phyloP scores from a whole-genome alignment of 2,797 vertebrate species.

The Parambassis ranga region DNA sequence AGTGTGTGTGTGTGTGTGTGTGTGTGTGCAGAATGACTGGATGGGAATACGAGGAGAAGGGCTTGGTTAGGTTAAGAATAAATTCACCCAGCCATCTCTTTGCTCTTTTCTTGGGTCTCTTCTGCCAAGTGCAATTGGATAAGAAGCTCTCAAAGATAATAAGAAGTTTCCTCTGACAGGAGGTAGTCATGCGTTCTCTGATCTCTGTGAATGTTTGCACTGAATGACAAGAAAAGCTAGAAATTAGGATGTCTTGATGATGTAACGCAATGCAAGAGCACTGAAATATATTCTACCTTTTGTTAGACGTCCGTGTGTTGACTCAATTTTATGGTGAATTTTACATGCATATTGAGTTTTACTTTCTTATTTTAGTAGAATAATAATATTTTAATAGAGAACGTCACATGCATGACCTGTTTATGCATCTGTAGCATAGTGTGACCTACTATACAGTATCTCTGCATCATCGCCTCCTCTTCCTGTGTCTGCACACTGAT shows the following conservation, averaged over 20 bases:
- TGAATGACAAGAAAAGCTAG: not conserved
- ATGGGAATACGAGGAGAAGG: not conserved
- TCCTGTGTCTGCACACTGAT: not conserved
- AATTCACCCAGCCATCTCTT: not conserved
- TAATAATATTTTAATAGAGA: not conserved
- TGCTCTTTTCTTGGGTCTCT: not conserved
- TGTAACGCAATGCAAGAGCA: slow-evolving; percentile 13
- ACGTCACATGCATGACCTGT: not conserved
- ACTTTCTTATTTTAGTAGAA: too few species aligned
- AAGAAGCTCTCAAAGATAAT: not conserved
- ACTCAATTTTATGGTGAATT: not conserved
- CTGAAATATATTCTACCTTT: not conserved
- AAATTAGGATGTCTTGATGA: not conserved
- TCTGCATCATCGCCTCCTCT: not conserved
- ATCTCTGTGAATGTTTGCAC: not conserved
- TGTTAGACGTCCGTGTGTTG: not conserved
- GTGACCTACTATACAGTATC: not conserved
- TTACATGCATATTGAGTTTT: not conserved
- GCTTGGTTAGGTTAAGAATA: not conserved
- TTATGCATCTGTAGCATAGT: not conserved
- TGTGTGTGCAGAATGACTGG: not conserved
- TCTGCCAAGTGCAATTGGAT: too few species aligned
- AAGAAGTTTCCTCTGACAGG: not conserved
- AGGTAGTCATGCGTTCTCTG: not conserved
- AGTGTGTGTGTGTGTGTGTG: not conserved